A percentile compares a stretch with the other conserved stretches of the same genome.
Conservation (phyloP, 2,113 vertebrate species). For the Trogon surrucura region DNA sequence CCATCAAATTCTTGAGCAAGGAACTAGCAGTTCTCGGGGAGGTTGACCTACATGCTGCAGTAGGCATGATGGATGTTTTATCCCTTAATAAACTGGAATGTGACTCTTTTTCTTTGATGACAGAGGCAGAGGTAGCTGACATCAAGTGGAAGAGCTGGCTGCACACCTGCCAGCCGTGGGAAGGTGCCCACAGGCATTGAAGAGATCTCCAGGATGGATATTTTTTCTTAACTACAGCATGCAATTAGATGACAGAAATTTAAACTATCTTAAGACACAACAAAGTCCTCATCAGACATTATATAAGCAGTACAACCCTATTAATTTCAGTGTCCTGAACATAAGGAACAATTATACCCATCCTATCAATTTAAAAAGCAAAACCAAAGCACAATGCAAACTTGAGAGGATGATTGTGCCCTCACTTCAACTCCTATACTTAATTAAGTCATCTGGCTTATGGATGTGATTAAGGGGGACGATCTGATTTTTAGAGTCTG, state of each 20-base stretch:
- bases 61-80: neutral
- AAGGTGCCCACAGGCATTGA: neutral
- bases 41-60: neutral
- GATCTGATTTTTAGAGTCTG: neutral
- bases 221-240: neutral
- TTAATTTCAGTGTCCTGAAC: neutral
- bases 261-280: neutral
- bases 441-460: neutral
- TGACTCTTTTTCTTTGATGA: neutral
- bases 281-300: neutral
- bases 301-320: neutral
- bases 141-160: neutral
- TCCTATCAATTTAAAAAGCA: neutral
- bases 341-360: neutral
- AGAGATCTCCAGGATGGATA: neutral
- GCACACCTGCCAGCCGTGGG: accelerated
- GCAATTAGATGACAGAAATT: neutral
- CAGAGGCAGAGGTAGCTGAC: neutral
- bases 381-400: neutral
- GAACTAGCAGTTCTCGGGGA: neutral
- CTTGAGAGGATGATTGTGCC: neutral
- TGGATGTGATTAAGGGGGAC: neutral
- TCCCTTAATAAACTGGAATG: neutral
- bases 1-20: neutral
- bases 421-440: neutral